Conservation (phyloP, 1,140 invertebrate genomes). For the Lycorma delicatula region DNA sequence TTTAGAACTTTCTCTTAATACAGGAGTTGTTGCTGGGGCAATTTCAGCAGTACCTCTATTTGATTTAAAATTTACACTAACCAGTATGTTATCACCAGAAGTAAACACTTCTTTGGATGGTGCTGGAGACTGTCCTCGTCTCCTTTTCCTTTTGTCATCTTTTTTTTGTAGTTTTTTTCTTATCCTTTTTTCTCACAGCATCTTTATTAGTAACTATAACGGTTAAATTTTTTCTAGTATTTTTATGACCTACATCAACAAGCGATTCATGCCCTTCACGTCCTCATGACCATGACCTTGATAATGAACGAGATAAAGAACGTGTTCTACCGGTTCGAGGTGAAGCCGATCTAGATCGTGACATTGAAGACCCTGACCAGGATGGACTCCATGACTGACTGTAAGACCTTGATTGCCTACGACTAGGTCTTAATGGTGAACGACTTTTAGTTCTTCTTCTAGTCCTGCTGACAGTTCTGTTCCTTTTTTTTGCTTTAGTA, state of each 20-base stretch:
- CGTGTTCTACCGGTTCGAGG: slow-evolving; percentile 1
- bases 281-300: slow-evolving; percentile 13
- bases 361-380: slow-evolving; percentile 36
- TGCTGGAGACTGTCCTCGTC: slow-evolving; percentile 45
- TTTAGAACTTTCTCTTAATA: slow-evolving; percentile 38
- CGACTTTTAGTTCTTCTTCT: slow-evolving; percentile 35
- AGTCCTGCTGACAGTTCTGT: slow-evolving; percentile 33
- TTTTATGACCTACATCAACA: background rate
- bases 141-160: slow-evolving; percentile 41
- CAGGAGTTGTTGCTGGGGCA: slow-evolving; percentile 7
- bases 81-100: slow-evolving; percentile 82
- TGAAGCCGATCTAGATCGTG: slow-evolving; percentile 8
- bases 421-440: slow-evolving; percentile 19
- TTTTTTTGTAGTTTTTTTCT: slow-evolving; percentile 30
- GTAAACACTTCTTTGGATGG: slow-evolving; percentile 85
- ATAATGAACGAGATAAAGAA: slow-evolving; percentile 2
- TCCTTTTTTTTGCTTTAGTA: slow-evolving; percentile 39
- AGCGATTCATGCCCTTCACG: too few relatives aligned
- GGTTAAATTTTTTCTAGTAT: slow-evolving; percentile 40
- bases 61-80: slow-evolving; percentile 75
- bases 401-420: background rate
- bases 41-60: slow-evolving; percentile 41
- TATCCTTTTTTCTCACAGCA: slow-evolving; percentile 42
- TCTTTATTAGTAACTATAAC: slow-evolving; percentile 48
- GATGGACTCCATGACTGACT: slow-evolving; percentile 33